A percentile compares a stretch with the other conserved stretches of the same genome.
phyloP scores from a whole-genome alignment of 2,797 vertebrate genomes.

The Atherinosoma microstoma region DNA sequence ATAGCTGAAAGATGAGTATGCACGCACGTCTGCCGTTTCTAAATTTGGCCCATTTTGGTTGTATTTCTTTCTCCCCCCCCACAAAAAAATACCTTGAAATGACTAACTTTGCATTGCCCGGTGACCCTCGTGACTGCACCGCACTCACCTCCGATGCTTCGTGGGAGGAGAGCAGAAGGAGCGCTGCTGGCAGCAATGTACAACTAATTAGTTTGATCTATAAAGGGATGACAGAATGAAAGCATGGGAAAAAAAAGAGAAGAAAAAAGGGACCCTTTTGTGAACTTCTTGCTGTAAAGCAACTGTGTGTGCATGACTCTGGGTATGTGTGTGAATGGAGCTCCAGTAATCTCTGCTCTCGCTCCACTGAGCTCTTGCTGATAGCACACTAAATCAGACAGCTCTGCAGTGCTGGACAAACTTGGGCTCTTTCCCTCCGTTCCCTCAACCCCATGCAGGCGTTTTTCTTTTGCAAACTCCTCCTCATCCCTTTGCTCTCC shows the following conservation, averaged over 20 bases:
- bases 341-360: conserved; percentile 63
- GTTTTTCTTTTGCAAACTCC: conserved; percentile 14
- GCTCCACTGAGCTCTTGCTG: conserved; percentile 70
- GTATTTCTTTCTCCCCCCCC: conserved; percentile 18
- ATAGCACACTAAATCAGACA: conserved; percentile 77
- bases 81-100: conserved; percentile 52
- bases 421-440: conserved; percentile 38
- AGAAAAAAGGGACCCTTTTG: neutral
- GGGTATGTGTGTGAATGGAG: conserved; percentile 36
- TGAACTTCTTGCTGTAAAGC: conserved; percentile 34
- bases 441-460: conserved; percentile 15
- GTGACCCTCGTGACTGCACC: conserved; percentile 24
- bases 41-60: conserved; percentile 59
- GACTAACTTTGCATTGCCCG: conserved; percentile 35
- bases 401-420: conserved; percentile 68
- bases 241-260: conserved; percentile 10
- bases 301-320: conserved; percentile 25
- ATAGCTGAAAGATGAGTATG: conserved; percentile 52
- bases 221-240: conserved; percentile 1
- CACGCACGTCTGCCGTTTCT: conserved; percentile 45
- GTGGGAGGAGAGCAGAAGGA: conserved; percentile 7
- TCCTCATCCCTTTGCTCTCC: neutral
- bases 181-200: conserved; percentile 23
- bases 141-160: conserved; percentile 40
- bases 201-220: conserved; percentile 41